Percentiles rank a stretch among this genome's conserved stretches.
These are phyloP conservation scores for Pelagia noctiluca DNA, from an alignment of 30 jellyfish, hydroid and myxozoan genomes.

Conservation along the genomic window DNA sequence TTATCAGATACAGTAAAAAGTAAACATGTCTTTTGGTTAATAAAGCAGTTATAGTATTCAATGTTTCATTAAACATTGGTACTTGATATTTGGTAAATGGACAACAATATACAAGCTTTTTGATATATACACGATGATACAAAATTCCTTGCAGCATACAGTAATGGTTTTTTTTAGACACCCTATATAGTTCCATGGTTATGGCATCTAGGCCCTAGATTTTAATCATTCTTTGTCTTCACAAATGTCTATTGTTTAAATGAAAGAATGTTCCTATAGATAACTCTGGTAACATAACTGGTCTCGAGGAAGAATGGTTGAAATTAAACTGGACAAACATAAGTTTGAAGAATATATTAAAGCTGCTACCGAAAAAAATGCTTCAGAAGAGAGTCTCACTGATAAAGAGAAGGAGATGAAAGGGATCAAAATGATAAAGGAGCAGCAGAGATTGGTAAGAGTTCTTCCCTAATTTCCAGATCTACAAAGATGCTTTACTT, in stretches of 20 bases:
- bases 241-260: constrained; percentile 2
- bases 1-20: constrained; percentile 8
- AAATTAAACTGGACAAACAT: constrained; percentile 16
- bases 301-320: constrained; percentile 42
- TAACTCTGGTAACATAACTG: constrained; percentile 37
- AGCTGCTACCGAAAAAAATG: constrained; percentile 14
- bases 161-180: no score
- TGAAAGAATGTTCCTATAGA: constrained; percentile 10
- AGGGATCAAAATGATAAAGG: constrained; percentile 28
- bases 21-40: constrained; percentile 12
- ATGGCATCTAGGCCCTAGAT: constrained; percentile 13
- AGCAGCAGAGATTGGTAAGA: constrained; percentile 46
- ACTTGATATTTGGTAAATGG: constrained; percentile 14
- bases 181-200: no score
- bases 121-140: no score
- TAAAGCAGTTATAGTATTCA: constrained; percentile 10
- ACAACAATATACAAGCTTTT: no score
- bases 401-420: constrained; percentile 39
- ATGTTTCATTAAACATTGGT: constrained; percentile 4
- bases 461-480: constrained; percentile 3
- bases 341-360: constrained; percentile 6
- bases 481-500: background rate
- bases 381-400: constrained; percentile 39
- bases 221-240: constrained; percentile 12
- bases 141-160: no score